These are phyloP conservation scores for Odontamblyopus lacepedii DNA, from an alignment of 2,797 vertebrate genomes.

Conservation along the genomic window DNA sequence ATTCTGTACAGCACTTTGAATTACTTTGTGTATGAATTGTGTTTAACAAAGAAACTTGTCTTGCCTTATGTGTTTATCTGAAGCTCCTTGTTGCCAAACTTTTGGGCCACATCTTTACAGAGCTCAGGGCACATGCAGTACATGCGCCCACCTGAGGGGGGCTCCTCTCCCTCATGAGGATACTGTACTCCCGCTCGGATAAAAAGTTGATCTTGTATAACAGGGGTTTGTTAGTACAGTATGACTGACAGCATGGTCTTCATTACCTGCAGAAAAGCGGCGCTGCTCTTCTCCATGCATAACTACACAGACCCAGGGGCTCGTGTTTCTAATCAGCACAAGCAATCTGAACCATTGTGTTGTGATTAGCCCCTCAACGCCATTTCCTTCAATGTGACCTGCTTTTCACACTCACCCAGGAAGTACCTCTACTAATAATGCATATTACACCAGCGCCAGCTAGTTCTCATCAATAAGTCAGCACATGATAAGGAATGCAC, in stretches of 20 bases:
- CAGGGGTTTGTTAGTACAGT: neutral
- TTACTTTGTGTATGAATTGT: too few relatives aligned
- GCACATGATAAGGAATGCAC: constrained; percentile 5
- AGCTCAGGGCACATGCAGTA: neutral
- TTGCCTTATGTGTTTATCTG: too few relatives aligned
- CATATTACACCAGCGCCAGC: constrained; percentile 5
- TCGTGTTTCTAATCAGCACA: constrained; percentile 31
- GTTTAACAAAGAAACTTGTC: too few relatives aligned
- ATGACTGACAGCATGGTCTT: neutral
- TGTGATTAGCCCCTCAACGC: constrained; percentile 18
- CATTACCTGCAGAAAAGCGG: neutral
- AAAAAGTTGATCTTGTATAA: neutral
- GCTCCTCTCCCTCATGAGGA: neutral
- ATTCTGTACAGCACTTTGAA: too few relatives aligned
- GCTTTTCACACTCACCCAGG: constrained; percentile 32
- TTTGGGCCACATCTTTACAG: too few relatives aligned
- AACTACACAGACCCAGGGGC: constrained; percentile 5
- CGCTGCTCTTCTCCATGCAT: neutral
- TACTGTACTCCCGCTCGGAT: neutral
- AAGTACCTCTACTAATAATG: constrained; percentile 26
- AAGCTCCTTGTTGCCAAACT: too few relatives aligned
- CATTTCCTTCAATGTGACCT: constrained; percentile 42
- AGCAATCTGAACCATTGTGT: constrained; percentile 41
- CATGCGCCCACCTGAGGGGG: neutral
- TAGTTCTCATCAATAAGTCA: constrained; percentile 16